Evolutionary conservation across 2,113 vertebrate species (phyloP).

Genomic region (Isurus oxyrinchus): DNA sequence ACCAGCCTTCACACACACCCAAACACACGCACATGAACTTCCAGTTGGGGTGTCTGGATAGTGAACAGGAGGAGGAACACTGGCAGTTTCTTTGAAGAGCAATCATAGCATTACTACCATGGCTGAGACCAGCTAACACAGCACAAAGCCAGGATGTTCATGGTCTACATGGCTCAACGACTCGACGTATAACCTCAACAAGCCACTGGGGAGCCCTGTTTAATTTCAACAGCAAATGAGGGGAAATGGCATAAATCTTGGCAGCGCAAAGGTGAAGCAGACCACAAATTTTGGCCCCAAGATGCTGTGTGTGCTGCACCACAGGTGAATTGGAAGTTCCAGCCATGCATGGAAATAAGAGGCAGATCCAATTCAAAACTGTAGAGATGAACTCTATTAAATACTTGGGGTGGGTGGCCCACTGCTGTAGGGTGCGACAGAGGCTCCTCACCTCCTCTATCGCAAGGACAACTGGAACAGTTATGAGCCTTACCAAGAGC

Average conservation of each 20-base stretch:
- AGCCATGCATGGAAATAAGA: neutral
- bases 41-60: neutral
- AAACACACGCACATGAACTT: neutral
- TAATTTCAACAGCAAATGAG: neutral
- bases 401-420: neutral
- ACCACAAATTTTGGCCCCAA: neutral
- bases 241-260: neutral
- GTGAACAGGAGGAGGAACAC: neutral
- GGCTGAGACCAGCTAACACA: neutral
- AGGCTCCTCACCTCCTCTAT: neutral
- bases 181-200: neutral
- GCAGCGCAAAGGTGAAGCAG: neutral
- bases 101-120: neutral
- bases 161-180: neutral
- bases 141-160: neutral
- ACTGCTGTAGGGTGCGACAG: neutral
- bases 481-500: neutral
- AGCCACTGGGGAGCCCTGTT: neutral
- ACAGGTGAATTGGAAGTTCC: neutral
- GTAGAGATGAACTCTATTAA: neutral
- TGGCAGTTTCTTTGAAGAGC: neutral
- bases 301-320: neutral
- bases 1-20: too few relatives aligned
- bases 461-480: neutral
- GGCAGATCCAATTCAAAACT: neutral